phyloP scores from a whole-genome alignment of 2,113 vertebrate species.

The Erythrocercus mccallii region DNA sequence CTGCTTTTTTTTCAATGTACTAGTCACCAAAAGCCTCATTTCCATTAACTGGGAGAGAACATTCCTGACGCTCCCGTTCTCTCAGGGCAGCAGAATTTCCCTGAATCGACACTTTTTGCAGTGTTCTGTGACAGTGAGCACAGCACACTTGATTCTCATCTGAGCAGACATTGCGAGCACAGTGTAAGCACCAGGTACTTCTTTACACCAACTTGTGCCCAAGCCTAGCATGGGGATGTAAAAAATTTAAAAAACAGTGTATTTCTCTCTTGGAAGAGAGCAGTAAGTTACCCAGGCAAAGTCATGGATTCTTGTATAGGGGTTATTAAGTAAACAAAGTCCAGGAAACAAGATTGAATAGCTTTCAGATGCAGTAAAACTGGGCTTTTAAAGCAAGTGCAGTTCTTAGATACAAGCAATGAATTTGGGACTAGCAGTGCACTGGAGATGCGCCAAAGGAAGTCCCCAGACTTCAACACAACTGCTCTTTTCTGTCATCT shows the following conservation, averaged over 20 bases:
- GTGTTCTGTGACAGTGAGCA: background rate
- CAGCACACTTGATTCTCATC: background rate
- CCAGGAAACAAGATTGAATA: background rate
- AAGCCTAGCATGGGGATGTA: background rate
- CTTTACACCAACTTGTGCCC: background rate
- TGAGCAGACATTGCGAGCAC: background rate
- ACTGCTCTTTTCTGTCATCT: background rate
- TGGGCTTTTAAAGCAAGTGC: background rate
- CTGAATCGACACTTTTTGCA: background rate
- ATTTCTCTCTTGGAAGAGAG: background rate
- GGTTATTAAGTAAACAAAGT: background rate
- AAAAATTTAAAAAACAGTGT: background rate
- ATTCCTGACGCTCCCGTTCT: background rate
- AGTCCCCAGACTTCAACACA: background rate
- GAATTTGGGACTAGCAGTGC: background rate
- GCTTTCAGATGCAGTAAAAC: background rate
- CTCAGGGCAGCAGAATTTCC: background rate
- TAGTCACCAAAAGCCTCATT: constrained; percentile 1
- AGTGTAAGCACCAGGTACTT: background rate
- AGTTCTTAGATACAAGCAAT: background rate
- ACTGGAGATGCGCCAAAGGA: background rate
- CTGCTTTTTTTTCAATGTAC: background rate
- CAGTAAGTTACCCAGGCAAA: background rate
- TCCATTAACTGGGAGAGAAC: background rate
- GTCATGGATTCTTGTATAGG: background rate